phyloP scores from a whole-genome alignment of 1,140 invertebrate species.

The Drosophila melanica region DNA sequence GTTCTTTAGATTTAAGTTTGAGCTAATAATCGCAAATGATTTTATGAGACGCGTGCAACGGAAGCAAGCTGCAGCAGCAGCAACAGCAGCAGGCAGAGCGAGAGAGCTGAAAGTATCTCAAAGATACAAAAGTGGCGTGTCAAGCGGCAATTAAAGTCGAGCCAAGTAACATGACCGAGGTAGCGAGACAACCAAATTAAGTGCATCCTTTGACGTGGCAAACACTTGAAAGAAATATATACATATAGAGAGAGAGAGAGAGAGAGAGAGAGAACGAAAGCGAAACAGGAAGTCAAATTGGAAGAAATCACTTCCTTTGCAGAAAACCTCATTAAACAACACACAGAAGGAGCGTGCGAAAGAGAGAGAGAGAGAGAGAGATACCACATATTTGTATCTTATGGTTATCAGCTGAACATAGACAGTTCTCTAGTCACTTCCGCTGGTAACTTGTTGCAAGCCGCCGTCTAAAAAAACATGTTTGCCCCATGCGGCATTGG shows the following conservation, averaged over 20 bases:
- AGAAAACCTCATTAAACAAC: slow-evolving; percentile 46
- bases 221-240: too few relatives aligned
- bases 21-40: slow-evolving; percentile 60
- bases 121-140: slow-evolving; percentile 20
- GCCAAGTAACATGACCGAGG: background rate
- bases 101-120: slow-evolving; percentile 13
- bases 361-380: background rate
- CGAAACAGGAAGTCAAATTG: slow-evolving; percentile 62
- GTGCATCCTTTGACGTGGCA: slow-evolving; percentile 46
- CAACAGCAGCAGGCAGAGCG: background rate
- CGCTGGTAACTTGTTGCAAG: slow-evolving; percentile 62
- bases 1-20: slow-evolving; percentile 36
- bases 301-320: slow-evolving; percentile 56
- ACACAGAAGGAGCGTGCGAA: background rate
- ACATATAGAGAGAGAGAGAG: too few relatives aligned
- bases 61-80: slow-evolving; percentile 3
- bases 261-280: background rate
- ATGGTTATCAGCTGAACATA: slow-evolving; percentile 2
- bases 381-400: background rate
- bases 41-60: slow-evolving; percentile 3
- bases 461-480: slow-evolving; percentile 39
- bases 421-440: slow-evolving; percentile 60
- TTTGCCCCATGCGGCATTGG: slow-evolving; percentile 39
- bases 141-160: slow-evolving; percentile 18
- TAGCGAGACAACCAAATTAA: slow-evolving; percentile 15